Percentiles rank a stretch among this genome's conserved stretches.
Evolutionary conservation across 2,888 invertebrate genomes (phyloP).

Genomic region (Athripsodes cinereus): DNA sequence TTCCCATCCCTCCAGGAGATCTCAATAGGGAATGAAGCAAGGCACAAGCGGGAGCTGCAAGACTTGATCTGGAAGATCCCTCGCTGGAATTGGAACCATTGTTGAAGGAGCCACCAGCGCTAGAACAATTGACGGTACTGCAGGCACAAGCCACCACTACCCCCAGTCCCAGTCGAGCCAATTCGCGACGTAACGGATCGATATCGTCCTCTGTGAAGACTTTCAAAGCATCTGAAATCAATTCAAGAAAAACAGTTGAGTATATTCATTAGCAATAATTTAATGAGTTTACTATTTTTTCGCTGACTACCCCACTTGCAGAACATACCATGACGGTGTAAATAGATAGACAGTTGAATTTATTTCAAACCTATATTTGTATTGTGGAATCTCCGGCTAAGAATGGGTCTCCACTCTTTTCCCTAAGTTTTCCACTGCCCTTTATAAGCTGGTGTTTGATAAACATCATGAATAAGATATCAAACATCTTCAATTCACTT

Average conservation of each 20-base stretch:
- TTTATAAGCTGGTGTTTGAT: too few species aligned
- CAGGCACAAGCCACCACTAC: conserved; percentile 35
- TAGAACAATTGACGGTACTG: background rate
- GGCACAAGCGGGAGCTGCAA: conserved; percentile 56
- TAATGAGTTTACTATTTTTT: too few species aligned
- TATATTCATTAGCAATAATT: too few species aligned
- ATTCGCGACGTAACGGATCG: conserved; percentile 17
- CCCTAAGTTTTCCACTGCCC: too few species aligned
- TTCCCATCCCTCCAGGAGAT: conserved; percentile 47
- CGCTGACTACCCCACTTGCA: too few species aligned
- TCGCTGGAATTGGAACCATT: background rate
- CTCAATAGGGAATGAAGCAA: conserved; percentile 54
- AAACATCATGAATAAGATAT: too few species aligned
- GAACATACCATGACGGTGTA: too few species aligned
- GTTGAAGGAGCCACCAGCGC: background rate
- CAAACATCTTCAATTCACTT: too few species aligned
- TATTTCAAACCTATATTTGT: too few species aligned
- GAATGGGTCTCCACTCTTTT: too few species aligned
- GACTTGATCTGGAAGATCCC: conserved; percentile 34
- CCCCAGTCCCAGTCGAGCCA: conserved; percentile 56
- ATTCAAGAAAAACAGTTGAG: background rate
- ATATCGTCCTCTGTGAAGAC: conserved; percentile 23
- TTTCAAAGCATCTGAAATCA: conserved; percentile 22
- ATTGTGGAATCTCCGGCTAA: too few species aligned
- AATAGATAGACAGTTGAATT: too few species aligned